These are phyloP conservation scores for Noctilio leporinus DNA, from an alignment of 2,113 vertebrate genomes.

Conservation along the genomic window DNA sequence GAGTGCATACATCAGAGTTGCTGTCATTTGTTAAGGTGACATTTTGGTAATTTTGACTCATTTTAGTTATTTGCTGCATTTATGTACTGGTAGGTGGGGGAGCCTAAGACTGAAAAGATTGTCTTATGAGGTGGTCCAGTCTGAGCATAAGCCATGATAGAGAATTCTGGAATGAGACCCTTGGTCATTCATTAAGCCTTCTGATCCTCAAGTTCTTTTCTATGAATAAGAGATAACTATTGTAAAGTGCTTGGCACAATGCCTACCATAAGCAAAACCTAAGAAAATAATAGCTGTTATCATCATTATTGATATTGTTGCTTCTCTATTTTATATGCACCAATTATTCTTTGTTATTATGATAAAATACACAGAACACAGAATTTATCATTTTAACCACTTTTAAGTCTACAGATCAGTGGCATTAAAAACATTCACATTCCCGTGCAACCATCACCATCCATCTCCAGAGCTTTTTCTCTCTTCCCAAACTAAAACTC, in stretches of 20 bases:
- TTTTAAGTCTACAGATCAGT: not conserved
- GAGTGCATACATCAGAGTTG: not conserved
- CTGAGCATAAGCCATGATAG: not conserved
- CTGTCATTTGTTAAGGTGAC: not conserved
- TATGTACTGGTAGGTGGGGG: not conserved
- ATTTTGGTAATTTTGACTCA: not conserved
- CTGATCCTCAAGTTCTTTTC: not conserved
- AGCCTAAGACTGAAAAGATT: not conserved
- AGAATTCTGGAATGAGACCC: not conserved
- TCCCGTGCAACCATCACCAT: not conserved
- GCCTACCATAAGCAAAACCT: not conserved
- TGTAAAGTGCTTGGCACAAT: not conserved
- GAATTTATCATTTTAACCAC: not conserved
- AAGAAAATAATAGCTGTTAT: not conserved
- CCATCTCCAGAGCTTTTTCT: not conserved
- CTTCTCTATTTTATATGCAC: not conserved
- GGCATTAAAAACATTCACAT: not conserved
- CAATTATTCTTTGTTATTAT: not conserved
- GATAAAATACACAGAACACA: not conserved
- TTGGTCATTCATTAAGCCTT: not conserved
- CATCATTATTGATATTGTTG: not conserved
- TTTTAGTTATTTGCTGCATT: not conserved
- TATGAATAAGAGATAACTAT: not conserved
- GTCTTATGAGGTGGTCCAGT: not conserved
- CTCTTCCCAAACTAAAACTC: not conserved